Evolutionary conservation across 2,113 vertebrate genomes (phyloP), one percentile per base, ranked within the genome.

Genomic region (Ameiurus melas): DNA sequence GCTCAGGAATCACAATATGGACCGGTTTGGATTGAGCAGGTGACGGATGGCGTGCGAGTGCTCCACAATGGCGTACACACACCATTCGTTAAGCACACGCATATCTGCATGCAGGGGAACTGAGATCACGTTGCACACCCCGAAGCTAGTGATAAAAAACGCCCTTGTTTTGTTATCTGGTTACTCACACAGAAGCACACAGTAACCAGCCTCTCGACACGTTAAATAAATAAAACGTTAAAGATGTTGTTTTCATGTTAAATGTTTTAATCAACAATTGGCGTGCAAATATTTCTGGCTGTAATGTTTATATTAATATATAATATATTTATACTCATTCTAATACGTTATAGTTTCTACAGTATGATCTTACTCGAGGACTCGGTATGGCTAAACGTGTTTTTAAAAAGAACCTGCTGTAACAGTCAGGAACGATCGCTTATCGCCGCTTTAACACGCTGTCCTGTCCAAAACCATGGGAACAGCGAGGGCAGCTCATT

Each of bases 121-220:
- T 83, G 33, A 83, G 43, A 14, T 60, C 55, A 16, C 70, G n/a
- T 85, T 27, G 36, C 53, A 43, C 70, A 22, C 9, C 27, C 7
- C 12, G 57, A 77, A 77, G n/a, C 13, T 12, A n/a, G 20, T 60
- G 25, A 58, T 85, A 39, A 16, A 66, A 60, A 25, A 51, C 53
- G 12, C 53, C 19, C n/a, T 39, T 55, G 3, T 25, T 60, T 39
- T 82, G 57, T 60, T 82, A 60, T 82, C 80, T 82, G 55, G n/a
- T 82, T 60, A 55, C 12, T 47, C 83, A 82, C 47, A 39, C 58
- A 84, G 68, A 79, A 9, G 58, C 83, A 84, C 77, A 39, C 33
- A n/a, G 57, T 60, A 4, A 53, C 62, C 5, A 51, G 43, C 20
- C 43, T 66, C 51, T 62, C 64, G 27, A 39, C 70, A 68, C 58